These are phyloP conservation scores for Brachystomella parvula DNA, from an alignment of 1,140 invertebrate genomes.

Conservation along the genomic window DNA sequence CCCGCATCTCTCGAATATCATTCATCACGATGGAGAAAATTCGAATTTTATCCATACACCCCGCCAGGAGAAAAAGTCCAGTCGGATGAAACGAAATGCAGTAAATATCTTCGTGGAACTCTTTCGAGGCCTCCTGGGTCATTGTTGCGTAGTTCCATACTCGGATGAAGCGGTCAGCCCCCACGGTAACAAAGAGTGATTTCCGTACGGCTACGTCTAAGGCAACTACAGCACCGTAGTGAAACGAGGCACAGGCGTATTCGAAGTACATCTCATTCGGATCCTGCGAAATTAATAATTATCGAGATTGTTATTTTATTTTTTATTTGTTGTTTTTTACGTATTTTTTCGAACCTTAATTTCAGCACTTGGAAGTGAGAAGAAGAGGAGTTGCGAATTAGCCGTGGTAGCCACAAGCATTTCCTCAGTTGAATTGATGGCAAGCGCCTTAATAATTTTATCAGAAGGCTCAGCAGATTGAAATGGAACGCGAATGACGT, in stretches of 20 bases:
- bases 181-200: slow-evolving; percentile 75
- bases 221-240: slow-evolving; percentile 66
- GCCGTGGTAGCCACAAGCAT: slow-evolving; percentile 45
- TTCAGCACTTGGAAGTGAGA: slow-evolving; percentile 45
- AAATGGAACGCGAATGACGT: slow-evolving; percentile 24
- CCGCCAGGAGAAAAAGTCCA: slow-evolving; percentile 68
- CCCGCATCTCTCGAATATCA: slow-evolving; percentile 66
- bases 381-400: slow-evolving; percentile 45
- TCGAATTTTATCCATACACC: slow-evolving; percentile 81
- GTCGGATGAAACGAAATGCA: slow-evolving; percentile 72
- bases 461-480: slow-evolving; percentile 24
- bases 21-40: slow-evolving; percentile 79
- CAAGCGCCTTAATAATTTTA: slow-evolving; percentile 42
- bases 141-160: slow-evolving; percentile 83
- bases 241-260: slow-evolving; percentile 61
- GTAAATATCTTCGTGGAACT: slow-evolving; percentile 71
- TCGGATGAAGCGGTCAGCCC: slow-evolving; percentile 67
- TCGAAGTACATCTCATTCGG: slow-evolving; percentile 44
- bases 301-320: slow-evolving; percentile 5
- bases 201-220: slow-evolving; percentile 79
- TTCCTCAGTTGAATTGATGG: slow-evolving; percentile 47
- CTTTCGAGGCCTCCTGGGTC: slow-evolving; percentile 65
- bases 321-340: not conserved
- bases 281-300: slow-evolving; percentile 39
- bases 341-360: too few relatives aligned